Evolutionary conservation across 2,888 invertebrate species (phyloP), one percentile per base, ranked within the genome.

Genomic region (Caenorhabditis angaria): DNA sequence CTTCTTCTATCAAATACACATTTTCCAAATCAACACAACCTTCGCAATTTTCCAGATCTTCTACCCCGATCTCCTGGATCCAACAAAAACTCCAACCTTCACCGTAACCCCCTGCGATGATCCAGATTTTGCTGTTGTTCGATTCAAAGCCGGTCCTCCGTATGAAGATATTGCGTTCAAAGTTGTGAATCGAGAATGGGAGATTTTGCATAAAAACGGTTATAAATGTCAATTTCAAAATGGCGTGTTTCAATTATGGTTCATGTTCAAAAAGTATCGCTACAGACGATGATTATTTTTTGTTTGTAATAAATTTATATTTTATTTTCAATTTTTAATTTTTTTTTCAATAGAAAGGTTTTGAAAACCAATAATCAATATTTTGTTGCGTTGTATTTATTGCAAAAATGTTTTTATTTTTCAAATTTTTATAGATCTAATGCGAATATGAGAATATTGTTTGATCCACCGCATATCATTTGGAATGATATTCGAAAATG

Each of bases 201-300:
- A 99, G 89, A 78, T 80, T n/a, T 68, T 74, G 48, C 96, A 97
- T 89, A 97, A 97, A 89, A 91, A 95, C 77, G 97, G 99, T 28
- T 99, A 97, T 89, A 91, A 97, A 60, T 97, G 97, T 88, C 99
- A 99, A 89, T 99, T 99, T 90, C 96, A 97, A 88, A 99, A 99
- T 89, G 97, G 97, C 88, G 97, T 99, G 83, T 97, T 99, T 88
- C 99, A 99, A 88, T 90, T 99, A 47, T 99, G 99, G 97, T 99
- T 99, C 90, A 97, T 97, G 88, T 99, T 99, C 90, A 99, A 99
- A 89, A 91, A 97, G 82, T 97, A 97, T 88, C 91, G 99, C 77
- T 99, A 99, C 89, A 91, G 99, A 58, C 87, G 91, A 86, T 91
- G 59, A 77, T 32, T 59, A 20, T 53, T 25, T 24, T 57, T 57